Percentiles rank a stretch among this genome's conserved stretches.
Conservation (phyloP, 2,888 invertebrate genomes). For the Polylopha cassiicola region DNA sequence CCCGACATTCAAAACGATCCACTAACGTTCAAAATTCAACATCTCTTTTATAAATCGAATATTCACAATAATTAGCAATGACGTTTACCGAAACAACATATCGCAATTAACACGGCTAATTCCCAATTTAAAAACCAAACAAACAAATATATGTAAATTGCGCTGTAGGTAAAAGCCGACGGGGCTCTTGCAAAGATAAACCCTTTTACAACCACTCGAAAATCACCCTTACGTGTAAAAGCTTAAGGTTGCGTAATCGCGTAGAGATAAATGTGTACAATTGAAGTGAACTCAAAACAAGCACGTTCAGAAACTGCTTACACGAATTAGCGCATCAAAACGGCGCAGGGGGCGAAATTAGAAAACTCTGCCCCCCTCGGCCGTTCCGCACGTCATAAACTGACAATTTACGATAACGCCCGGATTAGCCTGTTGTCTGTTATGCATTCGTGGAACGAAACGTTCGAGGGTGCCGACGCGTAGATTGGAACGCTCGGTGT, state of each 20-base stretch:
- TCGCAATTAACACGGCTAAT: constrained; percentile 69
- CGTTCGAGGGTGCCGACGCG: constrained; percentile 23
- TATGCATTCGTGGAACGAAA: constrained; percentile 54
- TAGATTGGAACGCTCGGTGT: constrained; percentile 20
- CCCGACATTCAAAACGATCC: too few species aligned
- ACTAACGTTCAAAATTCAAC: too few species aligned
- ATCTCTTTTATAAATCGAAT: constrained; percentile 15
- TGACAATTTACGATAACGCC: constrained; percentile 78
- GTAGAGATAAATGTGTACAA: constrained; percentile 41
- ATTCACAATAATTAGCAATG: constrained; percentile 23
- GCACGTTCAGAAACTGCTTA: constrained; percentile 77
- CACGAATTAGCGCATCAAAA: constrained; percentile 77
- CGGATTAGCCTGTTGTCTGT: constrained; percentile 70
- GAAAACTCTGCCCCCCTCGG: constrained; percentile 63
- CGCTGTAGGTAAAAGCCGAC: constrained; percentile 71
- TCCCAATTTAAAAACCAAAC: constrained; percentile 75
- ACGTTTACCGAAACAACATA: constrained; percentile 53
- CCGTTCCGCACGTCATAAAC: constrained; percentile 78
- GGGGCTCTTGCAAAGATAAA: constrained; percentile 49
- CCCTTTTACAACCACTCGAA: constrained; percentile 24
- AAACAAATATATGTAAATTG: constrained; percentile 76
- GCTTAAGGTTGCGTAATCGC: constrained; percentile 32
- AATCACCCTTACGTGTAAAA: constrained; percentile 34
- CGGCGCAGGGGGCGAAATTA: constrained; percentile 73
- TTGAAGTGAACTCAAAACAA: constrained; percentile 71